phyloP scores from a whole-genome alignment of 2,888 invertebrate genomes.

The Eutolmus rufibarbis region DNA sequence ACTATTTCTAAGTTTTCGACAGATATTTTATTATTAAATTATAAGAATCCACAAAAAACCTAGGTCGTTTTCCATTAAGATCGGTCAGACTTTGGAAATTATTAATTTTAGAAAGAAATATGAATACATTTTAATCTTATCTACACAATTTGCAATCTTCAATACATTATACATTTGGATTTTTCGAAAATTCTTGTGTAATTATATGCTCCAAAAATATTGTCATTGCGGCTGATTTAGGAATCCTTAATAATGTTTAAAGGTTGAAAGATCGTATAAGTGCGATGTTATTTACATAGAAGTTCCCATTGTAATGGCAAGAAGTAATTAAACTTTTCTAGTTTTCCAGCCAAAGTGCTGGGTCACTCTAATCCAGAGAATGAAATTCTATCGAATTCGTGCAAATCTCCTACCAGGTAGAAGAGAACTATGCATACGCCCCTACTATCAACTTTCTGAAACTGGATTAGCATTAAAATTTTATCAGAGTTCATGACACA shows the following conservation, averaged over 20 bases:
- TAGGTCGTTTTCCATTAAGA: background rate
- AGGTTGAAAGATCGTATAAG: background rate
- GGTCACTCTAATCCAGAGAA: constrained; percentile 51
- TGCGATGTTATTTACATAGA: background rate
- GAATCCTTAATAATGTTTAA: background rate
- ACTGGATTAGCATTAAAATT: constrained; percentile 53
- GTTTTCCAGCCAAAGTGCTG: constrained; percentile 41
- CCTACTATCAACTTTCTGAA: constrained; percentile 48
- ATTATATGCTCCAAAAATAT: background rate
- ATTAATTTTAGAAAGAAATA: constrained; percentile 32
- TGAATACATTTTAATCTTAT: constrained; percentile 43
- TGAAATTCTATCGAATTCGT: constrained; percentile 25
- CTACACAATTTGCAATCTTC: too few species aligned
- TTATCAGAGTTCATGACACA: constrained; percentile 57
- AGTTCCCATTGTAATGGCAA: constrained; percentile 50
- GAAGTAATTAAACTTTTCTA: constrained; percentile 52
- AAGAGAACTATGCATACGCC: constrained; percentile 50
- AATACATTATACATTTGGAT: too few species aligned
- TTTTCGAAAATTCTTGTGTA: background rate
- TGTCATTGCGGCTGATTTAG: background rate
- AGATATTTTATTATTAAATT: too few species aligned
- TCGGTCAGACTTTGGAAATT: background rate
- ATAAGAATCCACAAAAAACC: too few species aligned
- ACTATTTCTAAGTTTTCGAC: too few species aligned
- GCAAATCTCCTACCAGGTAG: constrained; percentile 58